phyloP scores from a whole-genome alignment of 1,140 invertebrate species.

The Caenorhabditis remanei region DNA sequence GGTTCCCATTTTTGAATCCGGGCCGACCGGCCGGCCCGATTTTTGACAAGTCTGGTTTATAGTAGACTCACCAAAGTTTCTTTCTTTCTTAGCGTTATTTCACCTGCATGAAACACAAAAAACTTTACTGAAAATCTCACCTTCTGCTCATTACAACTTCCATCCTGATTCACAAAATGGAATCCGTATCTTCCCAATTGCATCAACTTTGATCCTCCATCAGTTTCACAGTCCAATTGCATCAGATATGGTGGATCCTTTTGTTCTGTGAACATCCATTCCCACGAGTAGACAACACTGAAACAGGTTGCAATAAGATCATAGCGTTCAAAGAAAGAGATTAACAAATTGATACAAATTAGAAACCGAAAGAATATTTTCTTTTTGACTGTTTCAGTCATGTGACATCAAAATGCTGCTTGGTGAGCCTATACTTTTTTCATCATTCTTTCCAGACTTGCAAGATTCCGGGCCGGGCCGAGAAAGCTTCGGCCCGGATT shows the following conservation, averaged over 20 bases:
- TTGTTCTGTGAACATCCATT: constrained; percentile 77
- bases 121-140: constrained; percentile 1
- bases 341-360: background rate
- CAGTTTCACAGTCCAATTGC: constrained; percentile 77
- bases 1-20: too few relatives aligned
- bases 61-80: too few relatives aligned
- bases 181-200: constrained; percentile 76
- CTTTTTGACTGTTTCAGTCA: too few relatives aligned
- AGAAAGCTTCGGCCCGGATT: too few relatives aligned
- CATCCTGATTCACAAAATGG: constrained; percentile 75
- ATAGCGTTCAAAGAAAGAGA: background rate
- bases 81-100: too few relatives aligned
- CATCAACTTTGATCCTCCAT: constrained; percentile 76
- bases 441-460: too few relatives aligned
- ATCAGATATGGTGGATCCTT: constrained; percentile 73
- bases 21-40: too few relatives aligned
- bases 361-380: background rate
- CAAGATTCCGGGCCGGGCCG: too few relatives aligned
- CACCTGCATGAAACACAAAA: too few relatives aligned
- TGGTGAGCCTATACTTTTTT: too few relatives aligned
- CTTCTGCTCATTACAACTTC: constrained; percentile 71
- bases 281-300: constrained; percentile 75
- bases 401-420: too few relatives aligned
- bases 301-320: background rate
- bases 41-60: too few relatives aligned